Conservation (phyloP, 2,888 invertebrate genomes). For the Steinernema hermaphroditum region DNA sequence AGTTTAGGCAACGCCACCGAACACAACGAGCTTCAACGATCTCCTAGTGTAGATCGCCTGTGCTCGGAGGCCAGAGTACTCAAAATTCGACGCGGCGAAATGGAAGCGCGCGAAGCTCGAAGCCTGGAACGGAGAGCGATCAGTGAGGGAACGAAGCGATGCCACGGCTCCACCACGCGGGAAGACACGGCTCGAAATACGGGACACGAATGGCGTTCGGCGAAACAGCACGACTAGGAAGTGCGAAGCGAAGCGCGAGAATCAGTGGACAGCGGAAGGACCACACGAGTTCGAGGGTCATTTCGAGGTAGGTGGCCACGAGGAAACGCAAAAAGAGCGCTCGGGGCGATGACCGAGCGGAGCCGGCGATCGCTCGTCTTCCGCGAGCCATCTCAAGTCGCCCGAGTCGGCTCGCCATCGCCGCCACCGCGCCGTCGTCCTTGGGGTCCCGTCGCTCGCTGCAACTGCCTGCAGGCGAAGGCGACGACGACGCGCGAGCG, state of each 20-base stretch:
- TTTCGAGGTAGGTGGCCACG: conserved; percentile 19
- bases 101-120: conserved; percentile 9
- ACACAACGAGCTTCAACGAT: conserved; percentile 26
- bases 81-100: background rate
- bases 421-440: background rate
- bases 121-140: background rate
- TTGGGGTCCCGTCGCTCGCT: background rate
- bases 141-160: background rate
- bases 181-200: background rate
- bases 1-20: background rate
- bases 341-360: conserved; percentile 20
- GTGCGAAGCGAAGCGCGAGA: background rate
- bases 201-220: background rate
- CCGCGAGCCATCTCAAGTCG: too few relatives aligned
- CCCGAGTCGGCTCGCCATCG: background rate
- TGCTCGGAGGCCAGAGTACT: conserved; percentile 7
- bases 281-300: background rate
- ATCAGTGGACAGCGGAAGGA: background rate
- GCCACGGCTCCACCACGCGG: background rate
- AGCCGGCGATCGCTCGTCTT: conserved; percentile 3
- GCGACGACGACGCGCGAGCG: conserved; percentile 20
- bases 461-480: conserved; percentile 20
- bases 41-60: conserved; percentile 5
- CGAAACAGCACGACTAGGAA: background rate
- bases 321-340: background rate